These are phyloP conservation scores for Drosophila varians DNA, from an alignment of 1,140 invertebrate genomes.

Conservation along the genomic window DNA sequence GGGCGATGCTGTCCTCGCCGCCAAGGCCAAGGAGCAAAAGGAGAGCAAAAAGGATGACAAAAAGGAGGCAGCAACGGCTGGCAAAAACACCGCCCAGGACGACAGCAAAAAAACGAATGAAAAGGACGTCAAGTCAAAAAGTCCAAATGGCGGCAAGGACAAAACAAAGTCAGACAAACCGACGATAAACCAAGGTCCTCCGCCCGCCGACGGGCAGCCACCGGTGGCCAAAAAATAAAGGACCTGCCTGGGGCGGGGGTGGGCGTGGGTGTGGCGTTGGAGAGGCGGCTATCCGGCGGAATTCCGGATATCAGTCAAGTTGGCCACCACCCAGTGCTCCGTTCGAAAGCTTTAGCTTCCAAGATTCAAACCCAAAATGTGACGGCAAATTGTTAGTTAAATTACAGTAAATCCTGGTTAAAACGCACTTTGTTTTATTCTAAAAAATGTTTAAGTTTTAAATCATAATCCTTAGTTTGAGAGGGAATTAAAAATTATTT, in stretches of 20 bases:
- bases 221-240: background rate
- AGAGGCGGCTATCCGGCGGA: too few species aligned
- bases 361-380: background rate
- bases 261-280: too few species aligned
- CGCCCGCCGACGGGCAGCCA: too few species aligned
- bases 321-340: background rate
- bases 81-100: background rate
- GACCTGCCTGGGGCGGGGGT: too few species aligned
- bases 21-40: background rate
- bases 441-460: background rate
- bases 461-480: too few species aligned
- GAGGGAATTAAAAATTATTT: background rate
- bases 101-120: background rate
- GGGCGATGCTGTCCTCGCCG: conserved; percentile 34
- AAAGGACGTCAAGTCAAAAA: background rate
- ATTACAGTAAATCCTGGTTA: background rate
- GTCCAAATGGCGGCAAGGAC: background rate
- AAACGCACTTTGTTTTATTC: background rate
- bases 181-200: background rate
- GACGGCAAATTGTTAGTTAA: background rate
- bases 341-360: background rate
- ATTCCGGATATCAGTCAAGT: background rate
- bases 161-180: background rate
- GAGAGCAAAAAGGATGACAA: background rate
- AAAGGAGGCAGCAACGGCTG: background rate